Evolutionary conservation across 2,113 vertebrate species (phyloP).

Genomic region (Cnemophilus loriae): DNA sequence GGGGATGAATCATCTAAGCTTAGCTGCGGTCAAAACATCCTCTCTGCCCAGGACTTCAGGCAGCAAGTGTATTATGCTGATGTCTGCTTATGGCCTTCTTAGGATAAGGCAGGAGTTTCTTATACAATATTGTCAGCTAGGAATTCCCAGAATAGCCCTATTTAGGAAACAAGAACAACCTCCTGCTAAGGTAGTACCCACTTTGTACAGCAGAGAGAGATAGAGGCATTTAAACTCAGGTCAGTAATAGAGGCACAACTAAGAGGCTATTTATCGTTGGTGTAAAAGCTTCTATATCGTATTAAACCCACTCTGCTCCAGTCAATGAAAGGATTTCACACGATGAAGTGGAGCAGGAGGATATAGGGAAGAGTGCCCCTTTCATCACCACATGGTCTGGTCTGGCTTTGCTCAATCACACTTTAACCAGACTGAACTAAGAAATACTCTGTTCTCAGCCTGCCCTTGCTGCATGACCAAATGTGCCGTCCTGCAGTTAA

Average conservation of each 20-base stretch:
- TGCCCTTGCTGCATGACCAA: background rate
- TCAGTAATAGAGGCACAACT: background rate
- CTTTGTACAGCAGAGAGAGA: background rate
- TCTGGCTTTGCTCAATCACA: background rate
- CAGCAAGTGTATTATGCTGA: background rate
- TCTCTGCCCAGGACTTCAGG: background rate
- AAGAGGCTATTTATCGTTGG: background rate
- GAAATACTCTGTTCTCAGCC: background rate
- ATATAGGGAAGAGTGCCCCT: background rate
- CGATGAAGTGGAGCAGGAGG: rapidly evolving
- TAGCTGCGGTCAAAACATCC: background rate
- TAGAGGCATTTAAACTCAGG: background rate
- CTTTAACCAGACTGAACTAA: background rate
- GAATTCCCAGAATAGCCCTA: background rate
- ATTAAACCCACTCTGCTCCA: background rate
- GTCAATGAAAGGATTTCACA: background rate
- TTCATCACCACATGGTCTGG: background rate
- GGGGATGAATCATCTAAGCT: background rate
- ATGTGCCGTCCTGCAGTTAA: background rate
- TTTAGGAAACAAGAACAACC: background rate
- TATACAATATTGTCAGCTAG: background rate
- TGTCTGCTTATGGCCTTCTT: background rate
- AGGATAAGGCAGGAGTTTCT: background rate
- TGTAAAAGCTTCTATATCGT: background rate
- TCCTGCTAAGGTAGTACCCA: background rate